Base-by-base conservation (phyloP, 53 echinoderm and acorn worm genomes). In the Patiria pectinifera region DNA sequence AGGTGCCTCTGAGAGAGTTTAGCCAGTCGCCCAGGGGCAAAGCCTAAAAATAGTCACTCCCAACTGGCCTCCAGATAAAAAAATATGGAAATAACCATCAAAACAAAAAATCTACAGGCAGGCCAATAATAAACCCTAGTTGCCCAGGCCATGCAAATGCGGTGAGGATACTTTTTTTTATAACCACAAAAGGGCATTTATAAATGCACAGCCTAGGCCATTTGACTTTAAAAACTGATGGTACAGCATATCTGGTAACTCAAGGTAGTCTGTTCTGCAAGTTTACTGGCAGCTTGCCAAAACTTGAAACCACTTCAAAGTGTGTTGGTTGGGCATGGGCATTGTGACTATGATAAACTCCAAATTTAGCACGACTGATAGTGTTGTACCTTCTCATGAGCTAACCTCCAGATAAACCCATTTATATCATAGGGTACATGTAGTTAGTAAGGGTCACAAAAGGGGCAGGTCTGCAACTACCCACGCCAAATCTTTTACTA, bases 101-200 rank as follows among this genome's bases (percentile, higher is more conserved):
- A 78, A 87, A 61, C 87, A 87, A 76, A 5, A 85, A 59, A 77
- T 59, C 25, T 63, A 44, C 71, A 1, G 19, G 21, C 23, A 66
- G 76, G 76, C 75, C 35, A 59, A 58, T 71, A 76, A 87, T 78
- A 87, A 87, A 59, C 87, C 48, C 75, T 22, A n/a, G 43, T 58
- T 82, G 43, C 82, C 23, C 53, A 58, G 49, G 21, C 82, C 48
- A 58, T 47, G 74, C 66, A 66, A 66, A 66, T 66, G 26, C 9
- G 76, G 22, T 45, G 47, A 44, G 16, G 19, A 45, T 13, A 23
- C 53, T 82, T 53, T 11, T 35, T 48, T 82, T 48, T 43, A 78
- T 45, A 48, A 48, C 85, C 85, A 86, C 86, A 86, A 86, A 86
- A 72, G 86, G 86, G 74, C 86, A 86, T 74, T 19, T 1, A 78